Evolutionary conservation across 1,140 invertebrate species (phyloP).

Genomic region (Eueides isabella): DNA sequence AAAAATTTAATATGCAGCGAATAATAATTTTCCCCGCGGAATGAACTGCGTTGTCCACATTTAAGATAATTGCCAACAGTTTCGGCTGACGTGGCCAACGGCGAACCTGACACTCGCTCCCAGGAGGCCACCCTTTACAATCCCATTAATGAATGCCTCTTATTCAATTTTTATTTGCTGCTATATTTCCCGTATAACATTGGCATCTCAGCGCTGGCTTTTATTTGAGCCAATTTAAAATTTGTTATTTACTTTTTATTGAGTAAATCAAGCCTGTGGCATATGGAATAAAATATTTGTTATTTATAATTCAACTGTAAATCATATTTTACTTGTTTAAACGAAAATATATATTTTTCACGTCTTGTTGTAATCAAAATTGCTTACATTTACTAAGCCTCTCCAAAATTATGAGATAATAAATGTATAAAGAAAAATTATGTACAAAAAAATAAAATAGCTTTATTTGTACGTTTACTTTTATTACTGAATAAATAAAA

Average conservation of each 20-base stretch:
- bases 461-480: background rate
- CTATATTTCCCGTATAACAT: constrained; percentile 31
- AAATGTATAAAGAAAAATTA: no score
- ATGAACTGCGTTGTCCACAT: constrained; percentile 78
- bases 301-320: background rate
- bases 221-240: constrained; percentile 16
- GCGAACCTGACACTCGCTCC: constrained; percentile 74
- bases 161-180: constrained; percentile 76
- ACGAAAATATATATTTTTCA: no score
- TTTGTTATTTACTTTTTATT: constrained; percentile 11
- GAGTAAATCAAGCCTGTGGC: constrained; percentile 1
- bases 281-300: background rate
- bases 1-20: constrained; percentile 79
- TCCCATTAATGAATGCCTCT: constrained; percentile 78
- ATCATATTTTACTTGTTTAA: background rate
- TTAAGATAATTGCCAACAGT: constrained; percentile 81
- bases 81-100: constrained; percentile 74
- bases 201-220: constrained; percentile 22
- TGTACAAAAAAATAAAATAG: background rate
- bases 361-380: no score
- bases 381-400: no score
- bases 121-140: constrained; percentile 73
- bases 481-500: constrained; percentile 12
- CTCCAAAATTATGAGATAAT: no score
- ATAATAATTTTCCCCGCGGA: constrained; percentile 78